These are phyloP conservation scores for Arge pagana DNA, from an alignment of 2,888 invertebrate genomes.

Conservation along the genomic window DNA sequence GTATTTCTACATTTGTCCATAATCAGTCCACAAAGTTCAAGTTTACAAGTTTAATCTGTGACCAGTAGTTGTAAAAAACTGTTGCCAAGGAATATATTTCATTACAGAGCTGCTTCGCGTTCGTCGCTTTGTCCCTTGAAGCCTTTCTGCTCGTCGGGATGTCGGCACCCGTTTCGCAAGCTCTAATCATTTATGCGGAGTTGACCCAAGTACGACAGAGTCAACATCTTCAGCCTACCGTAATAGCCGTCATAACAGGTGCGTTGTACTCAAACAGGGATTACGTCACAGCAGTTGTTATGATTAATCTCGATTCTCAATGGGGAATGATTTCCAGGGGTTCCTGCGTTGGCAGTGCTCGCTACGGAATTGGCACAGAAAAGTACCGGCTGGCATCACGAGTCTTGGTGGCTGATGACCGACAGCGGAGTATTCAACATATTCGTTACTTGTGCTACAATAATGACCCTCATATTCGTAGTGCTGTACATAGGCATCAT, in stretches of 20 bases:
- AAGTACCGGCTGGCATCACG: conserved; percentile 63
- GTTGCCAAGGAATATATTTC: conserved; percentile 24
- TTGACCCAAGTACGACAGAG: conserved; percentile 64
- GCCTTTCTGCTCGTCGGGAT: conserved; percentile 70
- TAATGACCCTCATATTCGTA: conserved; percentile 71
- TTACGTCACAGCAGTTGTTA: too few relatives aligned
- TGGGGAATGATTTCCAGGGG: conserved; percentile 60
- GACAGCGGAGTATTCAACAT: conserved; percentile 67
- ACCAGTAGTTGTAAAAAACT: conserved; percentile 4
- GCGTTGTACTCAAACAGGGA: conserved; percentile 22
- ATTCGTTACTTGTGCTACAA: conserved; percentile 70
- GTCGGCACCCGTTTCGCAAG: conserved; percentile 73
- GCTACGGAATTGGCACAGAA: conserved; percentile 72
- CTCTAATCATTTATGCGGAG: conserved; percentile 73
- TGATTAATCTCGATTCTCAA: too few relatives aligned
- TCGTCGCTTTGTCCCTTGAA: conserved; percentile 67
- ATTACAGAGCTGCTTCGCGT: conserved; percentile 65
- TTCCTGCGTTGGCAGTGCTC: conserved; percentile 69
- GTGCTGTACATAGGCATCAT: conserved; percentile 72
- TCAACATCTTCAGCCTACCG: conserved; percentile 66
- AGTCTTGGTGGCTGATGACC: conserved; percentile 69
- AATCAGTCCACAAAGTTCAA: neutral
- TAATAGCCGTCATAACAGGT: conserved; percentile 72
- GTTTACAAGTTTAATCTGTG: conserved; percentile 2
- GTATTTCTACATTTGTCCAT: neutral